phyloP scores from a whole-genome alignment of 2,888 invertebrate species.

The Taenaris catops region DNA sequence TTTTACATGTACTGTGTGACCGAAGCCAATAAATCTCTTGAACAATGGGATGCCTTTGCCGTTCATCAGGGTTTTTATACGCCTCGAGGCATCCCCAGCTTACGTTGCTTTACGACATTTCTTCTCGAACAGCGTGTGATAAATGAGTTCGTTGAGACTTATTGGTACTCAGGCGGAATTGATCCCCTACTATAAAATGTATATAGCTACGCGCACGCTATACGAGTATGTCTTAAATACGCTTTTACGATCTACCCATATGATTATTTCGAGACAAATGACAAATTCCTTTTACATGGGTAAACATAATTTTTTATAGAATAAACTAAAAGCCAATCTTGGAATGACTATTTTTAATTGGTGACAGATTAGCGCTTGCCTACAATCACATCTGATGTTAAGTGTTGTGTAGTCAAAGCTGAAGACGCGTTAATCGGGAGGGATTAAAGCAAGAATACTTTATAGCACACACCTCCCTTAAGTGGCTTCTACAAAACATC shows the following conservation, averaged over 20 bases:
- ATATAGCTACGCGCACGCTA: conserved; percentile 2
- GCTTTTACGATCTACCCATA: conserved; percentile 6
- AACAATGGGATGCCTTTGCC: conserved; percentile 37
- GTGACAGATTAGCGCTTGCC: too few relatives aligned
- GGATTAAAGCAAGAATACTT: too few relatives aligned
- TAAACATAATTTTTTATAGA: conserved; percentile 9
- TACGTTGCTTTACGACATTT: conserved; percentile 28
- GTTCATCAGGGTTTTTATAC: conserved; percentile 39
- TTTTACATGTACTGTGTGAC: conserved; percentile 44
- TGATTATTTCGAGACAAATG: conserved; percentile 7
- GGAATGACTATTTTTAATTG: conserved; percentile 9
- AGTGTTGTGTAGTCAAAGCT: too few relatives aligned
- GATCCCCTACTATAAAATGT: conserved; percentile 8
- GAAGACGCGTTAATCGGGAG: too few relatives aligned
- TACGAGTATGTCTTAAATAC: conserved; percentile 8
- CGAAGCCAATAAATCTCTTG: conserved; percentile 48
- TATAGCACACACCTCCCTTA: too few relatives aligned
- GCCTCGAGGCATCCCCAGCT: conserved; percentile 29
- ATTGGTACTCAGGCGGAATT: conserved; percentile 22
- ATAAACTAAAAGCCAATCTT: conserved; percentile 6
- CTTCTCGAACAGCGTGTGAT: conserved; percentile 24
- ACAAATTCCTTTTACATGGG: too few relatives aligned
- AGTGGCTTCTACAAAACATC: too few relatives aligned
- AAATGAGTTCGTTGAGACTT: conserved; percentile 26
- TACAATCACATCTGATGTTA: too few relatives aligned